A percentile compares a stretch with the other conserved stretches of the same genome.
Conservation (phyloP, 2,888 invertebrate genomes). For the Oscheius sp. region DNA sequence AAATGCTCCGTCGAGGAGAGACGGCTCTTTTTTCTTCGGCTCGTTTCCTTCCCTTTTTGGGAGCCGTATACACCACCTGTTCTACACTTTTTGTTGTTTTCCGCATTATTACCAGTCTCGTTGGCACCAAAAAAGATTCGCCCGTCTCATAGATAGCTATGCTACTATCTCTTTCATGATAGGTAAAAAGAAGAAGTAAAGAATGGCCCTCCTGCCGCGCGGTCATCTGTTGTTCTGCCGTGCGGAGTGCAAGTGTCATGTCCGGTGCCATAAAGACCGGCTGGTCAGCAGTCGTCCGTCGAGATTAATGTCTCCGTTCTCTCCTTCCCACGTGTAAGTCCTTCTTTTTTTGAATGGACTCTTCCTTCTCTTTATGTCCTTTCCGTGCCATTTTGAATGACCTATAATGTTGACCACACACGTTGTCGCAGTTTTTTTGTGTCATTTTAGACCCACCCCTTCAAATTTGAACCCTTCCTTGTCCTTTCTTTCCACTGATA, state of each 20-base stretch:
- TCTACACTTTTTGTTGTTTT: not conserved
- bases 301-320: slow-evolving; percentile 22
- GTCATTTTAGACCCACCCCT: too few relatives aligned
- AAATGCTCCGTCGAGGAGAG: not conserved
- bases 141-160: not conserved
- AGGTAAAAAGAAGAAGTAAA: too few relatives aligned
- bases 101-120: slow-evolving; percentile 19
- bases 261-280: slow-evolving; percentile 20
- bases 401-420: not conserved
- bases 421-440: too few relatives aligned
- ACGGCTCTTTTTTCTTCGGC: not conserved
- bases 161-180: too few relatives aligned
- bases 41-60: not conserved
- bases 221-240: slow-evolving; percentile 19
- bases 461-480: too few relatives aligned
- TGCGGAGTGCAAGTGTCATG: slow-evolving; percentile 17
- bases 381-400: not conserved
- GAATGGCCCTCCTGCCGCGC: too few relatives aligned
- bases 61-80: not conserved
- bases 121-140: slow-evolving; percentile 11
- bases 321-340: not conserved
- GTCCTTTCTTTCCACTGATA: too few relatives aligned
- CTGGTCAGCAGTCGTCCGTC: slow-evolving; percentile 18
- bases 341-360: not conserved
- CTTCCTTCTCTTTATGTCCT: slow-evolving; percentile 6